phyloP scores from a whole-genome alignment of 2,888 invertebrate species.

The Parascotia fuliginaria region DNA sequence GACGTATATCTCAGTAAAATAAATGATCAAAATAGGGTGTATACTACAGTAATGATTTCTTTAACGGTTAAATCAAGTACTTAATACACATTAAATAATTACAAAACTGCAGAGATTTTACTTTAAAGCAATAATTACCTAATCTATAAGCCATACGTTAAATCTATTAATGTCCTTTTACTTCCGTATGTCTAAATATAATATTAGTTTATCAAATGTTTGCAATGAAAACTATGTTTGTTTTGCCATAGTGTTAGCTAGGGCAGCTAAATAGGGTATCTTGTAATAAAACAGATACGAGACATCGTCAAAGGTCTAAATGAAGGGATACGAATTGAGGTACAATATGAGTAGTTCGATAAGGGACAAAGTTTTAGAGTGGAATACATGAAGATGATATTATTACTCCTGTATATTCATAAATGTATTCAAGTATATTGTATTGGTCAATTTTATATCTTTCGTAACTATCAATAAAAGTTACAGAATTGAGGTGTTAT shows the following conservation, averaged over 20 bases:
- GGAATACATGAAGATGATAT: constrained; percentile 11
- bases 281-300: constrained; percentile 3
- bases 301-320: not conserved
- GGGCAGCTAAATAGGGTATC: not conserved
- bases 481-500: not conserved
- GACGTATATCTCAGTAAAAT: too few species aligned
- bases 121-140: too few species aligned
- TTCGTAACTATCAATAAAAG: constrained; percentile 1
- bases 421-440: constrained; percentile 6
- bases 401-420: constrained; percentile 4
- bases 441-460: not conserved
- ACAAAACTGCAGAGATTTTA: too few species aligned
- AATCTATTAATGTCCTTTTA: too few species aligned
- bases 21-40: too few species aligned
- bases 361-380: constrained; percentile 13
- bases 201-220: not conserved
- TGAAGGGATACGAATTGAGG: constrained; percentile 5
- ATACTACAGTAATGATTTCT: too few species aligned
- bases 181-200: too few species aligned
- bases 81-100: too few species aligned
- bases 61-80: too few species aligned
- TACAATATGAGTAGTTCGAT: constrained; percentile 13
- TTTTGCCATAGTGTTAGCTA: not conserved
- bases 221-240: not conserved
- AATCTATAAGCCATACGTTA: too few species aligned